Evolutionary conservation across 2,113 vertebrate species (phyloP).

Genomic region (Cyprinodon variegatus): DNA sequence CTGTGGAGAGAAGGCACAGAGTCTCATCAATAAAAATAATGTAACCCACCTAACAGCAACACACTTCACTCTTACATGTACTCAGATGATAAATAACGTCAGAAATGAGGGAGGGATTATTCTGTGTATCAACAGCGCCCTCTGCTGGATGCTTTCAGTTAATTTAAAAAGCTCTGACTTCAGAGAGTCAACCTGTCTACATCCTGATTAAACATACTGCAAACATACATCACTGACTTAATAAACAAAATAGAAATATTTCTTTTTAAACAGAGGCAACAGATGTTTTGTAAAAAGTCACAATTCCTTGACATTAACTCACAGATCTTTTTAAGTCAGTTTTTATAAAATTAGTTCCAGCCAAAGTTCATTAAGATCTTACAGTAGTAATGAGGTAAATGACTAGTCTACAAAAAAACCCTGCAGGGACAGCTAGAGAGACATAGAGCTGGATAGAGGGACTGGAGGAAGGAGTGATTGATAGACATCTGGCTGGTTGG

Average conservation of each 20-base stretch:
- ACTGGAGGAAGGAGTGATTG: too few relatives aligned
- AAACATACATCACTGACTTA: not conserved
- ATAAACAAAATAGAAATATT: not conserved
- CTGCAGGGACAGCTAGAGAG: too few relatives aligned
- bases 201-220: not conserved
- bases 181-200: not conserved
- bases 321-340: too few relatives aligned
- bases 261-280: not conserved
- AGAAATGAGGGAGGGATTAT: not conserved
- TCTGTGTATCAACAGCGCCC: not conserved
- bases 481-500: too few relatives aligned
- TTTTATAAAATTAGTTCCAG: too few relatives aligned
- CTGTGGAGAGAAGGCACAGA: conserved; percentile 67
- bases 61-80: not conserved
- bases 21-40: not conserved
- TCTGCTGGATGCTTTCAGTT: not conserved
- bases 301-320: too few relatives aligned
- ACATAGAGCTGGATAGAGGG: too few relatives aligned
- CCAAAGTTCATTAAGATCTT: too few relatives aligned
- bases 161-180: too few relatives aligned
- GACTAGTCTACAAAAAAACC: too few relatives aligned
- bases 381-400: too few relatives aligned
- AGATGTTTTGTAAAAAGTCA: not conserved
- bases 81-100: not conserved
- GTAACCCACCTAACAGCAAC: not conserved